Percentiles rank a stretch among this genome's conserved stretches.
Evolutionary conservation across 2,113 vertebrate genomes (phyloP).

Genomic region (Eptesicus fuscus): DNA sequence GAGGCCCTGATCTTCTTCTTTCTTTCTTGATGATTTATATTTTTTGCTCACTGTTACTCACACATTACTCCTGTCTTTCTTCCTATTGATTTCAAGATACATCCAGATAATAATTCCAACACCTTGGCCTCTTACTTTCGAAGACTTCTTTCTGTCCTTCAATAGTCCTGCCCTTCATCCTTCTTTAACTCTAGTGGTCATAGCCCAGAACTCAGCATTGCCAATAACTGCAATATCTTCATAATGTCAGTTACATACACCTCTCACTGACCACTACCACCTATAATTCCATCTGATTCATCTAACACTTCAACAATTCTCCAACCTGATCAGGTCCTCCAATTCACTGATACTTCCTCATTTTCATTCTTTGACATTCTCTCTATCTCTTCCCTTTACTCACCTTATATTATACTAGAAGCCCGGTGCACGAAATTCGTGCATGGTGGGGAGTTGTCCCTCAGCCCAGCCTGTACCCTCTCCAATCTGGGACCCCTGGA

Average conservation of each 20-base stretch:
- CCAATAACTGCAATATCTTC: not conserved
- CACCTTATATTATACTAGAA: not conserved
- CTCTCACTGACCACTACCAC: not conserved
- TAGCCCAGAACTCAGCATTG: not conserved
- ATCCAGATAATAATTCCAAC: not conserved
- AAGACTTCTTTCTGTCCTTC: not conserved
- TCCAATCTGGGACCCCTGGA: too few species aligned
- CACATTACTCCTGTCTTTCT: not conserved
- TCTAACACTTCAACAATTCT: not conserved
- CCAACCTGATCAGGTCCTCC: not conserved
- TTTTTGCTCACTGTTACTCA: not conserved
- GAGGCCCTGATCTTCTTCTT: not conserved
- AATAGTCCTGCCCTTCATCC: not conserved
- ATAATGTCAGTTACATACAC: not conserved
- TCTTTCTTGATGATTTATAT: not conserved
- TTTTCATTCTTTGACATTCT: not conserved
- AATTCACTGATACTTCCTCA: not conserved
- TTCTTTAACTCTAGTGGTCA: not conserved
- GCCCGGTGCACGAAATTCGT: too few species aligned
- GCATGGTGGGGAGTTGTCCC: too few species aligned
- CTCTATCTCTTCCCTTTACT: not conserved
- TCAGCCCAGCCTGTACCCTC: too few species aligned
- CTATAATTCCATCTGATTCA: not conserved
- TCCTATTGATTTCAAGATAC: not conserved
- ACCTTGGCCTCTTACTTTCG: not conserved